Conservation (phyloP, 30 jellyfish, hydroid and myxozoan species). For the Haliclystus octoradiatus region DNA sequence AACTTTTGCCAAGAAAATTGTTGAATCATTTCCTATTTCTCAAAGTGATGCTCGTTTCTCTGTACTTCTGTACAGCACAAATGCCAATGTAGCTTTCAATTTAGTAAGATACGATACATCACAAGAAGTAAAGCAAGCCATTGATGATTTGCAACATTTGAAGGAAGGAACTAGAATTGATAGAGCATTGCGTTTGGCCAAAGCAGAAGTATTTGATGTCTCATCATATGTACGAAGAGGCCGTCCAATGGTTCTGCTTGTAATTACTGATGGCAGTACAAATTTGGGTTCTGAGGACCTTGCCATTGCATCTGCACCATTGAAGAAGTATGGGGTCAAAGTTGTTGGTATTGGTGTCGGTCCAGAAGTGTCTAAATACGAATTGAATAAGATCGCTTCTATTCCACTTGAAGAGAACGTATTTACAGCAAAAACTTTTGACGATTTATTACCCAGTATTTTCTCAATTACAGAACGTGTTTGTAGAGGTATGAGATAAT, state of each 20-base stretch:
- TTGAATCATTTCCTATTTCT: constrained; percentile 76
- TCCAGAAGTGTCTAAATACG: constrained; percentile 59
- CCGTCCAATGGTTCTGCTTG: constrained; percentile 81
- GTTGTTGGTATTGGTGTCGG: constrained; percentile 92
- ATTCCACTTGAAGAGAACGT: constrained; percentile 34
- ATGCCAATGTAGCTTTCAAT: constrained; percentile 56
- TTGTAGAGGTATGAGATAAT: constrained; percentile 47
- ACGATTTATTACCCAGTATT: constrained; percentile 40
- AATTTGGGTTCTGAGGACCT: constrained; percentile 62
- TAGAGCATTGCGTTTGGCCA: constrained; percentile 60
- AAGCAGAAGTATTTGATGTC: constrained; percentile 44
- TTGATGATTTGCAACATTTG: constrained; percentile 52
- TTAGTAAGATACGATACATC: constrained; percentile 74
- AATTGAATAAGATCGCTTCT: constrained; percentile 60
- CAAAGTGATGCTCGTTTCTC: constrained; percentile 73
- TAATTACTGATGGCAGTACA: constrained; percentile 74
- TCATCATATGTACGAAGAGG: constrained; percentile 66
- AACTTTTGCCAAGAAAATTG: constrained; percentile 48
- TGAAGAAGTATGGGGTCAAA: constrained; percentile 76
- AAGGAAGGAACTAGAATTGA: constrained; percentile 68
- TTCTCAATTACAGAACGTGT: constrained; percentile 39
- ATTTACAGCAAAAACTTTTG: constrained; percentile 38
- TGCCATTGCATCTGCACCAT: constrained; percentile 47
- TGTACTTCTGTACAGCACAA: constrained; percentile 51
- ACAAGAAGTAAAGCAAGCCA: constrained; percentile 42